phyloP scores from a whole-genome alignment of 2,113 vertebrate species.

The Motacilla alba region DNA sequence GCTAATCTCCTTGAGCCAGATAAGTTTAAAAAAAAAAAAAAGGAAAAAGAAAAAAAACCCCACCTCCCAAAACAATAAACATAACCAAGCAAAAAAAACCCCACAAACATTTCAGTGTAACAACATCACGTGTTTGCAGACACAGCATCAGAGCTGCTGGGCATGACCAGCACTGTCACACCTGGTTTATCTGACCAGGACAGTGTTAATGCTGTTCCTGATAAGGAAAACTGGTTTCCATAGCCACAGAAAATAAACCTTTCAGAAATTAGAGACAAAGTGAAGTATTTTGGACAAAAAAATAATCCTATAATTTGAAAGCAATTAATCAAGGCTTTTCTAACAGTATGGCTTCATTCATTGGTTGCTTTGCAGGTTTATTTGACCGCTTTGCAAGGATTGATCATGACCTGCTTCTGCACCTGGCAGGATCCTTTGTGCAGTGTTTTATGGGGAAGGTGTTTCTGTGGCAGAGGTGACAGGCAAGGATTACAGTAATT shows the following conservation, averaged over 20 bases:
- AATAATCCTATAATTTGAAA: not conserved
- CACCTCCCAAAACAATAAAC: not conserved
- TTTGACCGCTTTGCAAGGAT: not conserved
- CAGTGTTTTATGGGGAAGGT: not conserved
- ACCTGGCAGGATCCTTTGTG: not conserved
- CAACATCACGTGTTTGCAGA: not conserved
- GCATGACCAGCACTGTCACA: not conserved
- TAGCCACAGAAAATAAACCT: not conserved
- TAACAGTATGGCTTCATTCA: not conserved
- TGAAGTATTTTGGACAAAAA: not conserved
- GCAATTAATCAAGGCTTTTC: not conserved
- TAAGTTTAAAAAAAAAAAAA: not conserved
- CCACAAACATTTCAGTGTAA: not conserved
- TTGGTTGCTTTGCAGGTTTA: not conserved
- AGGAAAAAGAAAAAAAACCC: not conserved
- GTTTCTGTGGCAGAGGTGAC: not conserved
- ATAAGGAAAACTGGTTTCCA: not conserved
- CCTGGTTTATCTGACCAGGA: not conserved
- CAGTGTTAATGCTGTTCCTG: not conserved
- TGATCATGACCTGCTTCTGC: not conserved
- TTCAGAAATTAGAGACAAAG: not conserved
- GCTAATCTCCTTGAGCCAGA: not conserved
- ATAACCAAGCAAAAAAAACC: not conserved
- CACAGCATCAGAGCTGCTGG: not conserved
- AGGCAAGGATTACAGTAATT: not conserved